These are phyloP conservation scores for Monochamus alternatus DNA, from an alignment of 2,888 invertebrate genomes.

Conservation along the genomic window DNA sequence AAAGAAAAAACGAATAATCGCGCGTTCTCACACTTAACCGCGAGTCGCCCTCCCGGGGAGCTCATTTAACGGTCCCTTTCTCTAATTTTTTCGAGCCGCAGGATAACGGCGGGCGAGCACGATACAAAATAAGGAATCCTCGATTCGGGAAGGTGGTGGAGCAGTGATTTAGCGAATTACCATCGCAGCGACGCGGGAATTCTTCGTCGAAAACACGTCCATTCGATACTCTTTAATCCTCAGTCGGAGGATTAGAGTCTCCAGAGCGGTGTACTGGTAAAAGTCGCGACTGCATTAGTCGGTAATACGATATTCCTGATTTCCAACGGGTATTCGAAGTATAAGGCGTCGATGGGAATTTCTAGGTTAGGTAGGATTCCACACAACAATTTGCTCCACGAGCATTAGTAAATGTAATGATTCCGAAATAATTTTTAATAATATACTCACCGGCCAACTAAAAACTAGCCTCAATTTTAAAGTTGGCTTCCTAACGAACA, in stretches of 20 bases:
- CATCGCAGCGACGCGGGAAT: conserved; percentile 21
- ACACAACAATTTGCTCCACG: too few species aligned
- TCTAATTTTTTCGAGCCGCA: conserved; percentile 13
- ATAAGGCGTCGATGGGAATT: not conserved
- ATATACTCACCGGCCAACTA: too few species aligned
- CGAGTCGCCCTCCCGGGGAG: not conserved
- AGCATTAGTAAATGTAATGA: too few species aligned
- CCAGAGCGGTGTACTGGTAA: conserved; percentile 25
- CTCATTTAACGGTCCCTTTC: conserved; percentile 19
- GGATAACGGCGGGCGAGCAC: conserved; percentile 14
- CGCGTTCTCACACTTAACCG: not conserved
- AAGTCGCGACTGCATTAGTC: conserved; percentile 15
- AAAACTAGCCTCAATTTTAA: too few species aligned
- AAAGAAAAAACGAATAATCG: not conserved
- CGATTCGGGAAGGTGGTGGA: conserved; percentile 20
- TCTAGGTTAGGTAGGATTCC: too few species aligned
- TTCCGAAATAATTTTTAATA: too few species aligned
- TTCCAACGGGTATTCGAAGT: not conserved
- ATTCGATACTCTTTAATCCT: conserved; percentile 36
- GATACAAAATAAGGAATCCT: conserved; percentile 20
- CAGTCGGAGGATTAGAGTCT: conserved; percentile 31
- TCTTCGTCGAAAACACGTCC: conserved; percentile 31
- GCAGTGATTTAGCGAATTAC: conserved; percentile 37
- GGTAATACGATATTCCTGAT: conserved; percentile 3
- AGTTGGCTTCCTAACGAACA: too few species aligned